Evolutionary conservation across 1,140 invertebrate genomes (phyloP), one percentile per base, ranked within the genome.

Genomic region (Homarus americanus): DNA sequence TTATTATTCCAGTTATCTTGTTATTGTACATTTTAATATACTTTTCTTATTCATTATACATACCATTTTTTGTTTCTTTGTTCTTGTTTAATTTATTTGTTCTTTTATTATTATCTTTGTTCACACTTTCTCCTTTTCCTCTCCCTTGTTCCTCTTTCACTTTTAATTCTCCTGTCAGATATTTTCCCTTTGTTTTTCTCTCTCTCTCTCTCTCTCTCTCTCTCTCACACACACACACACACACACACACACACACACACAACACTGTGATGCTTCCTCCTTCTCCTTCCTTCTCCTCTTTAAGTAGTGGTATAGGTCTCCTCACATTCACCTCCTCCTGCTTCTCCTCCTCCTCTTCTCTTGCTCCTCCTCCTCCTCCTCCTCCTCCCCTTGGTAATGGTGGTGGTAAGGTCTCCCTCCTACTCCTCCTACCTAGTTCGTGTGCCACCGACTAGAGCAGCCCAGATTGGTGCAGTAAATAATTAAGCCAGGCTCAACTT

Each of bases 401-500:
- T n/a, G n/a, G n/a, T n/a, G n/a, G n/a, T n/a, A n/a, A 12, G 28
- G 28, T 40, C 36, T 20, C 1, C 72, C 36, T 40, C 73, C 40
- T 76, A 0, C 34, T 24, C 73, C 24, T 20, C 83, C 44, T 7
- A 5, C 63, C 53, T 36, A 24, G 63, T 24, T 41, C 36, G 36
- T 44, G 38, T 38, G 87, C 32, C 44, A 38, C 40, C 63, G 78
- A 40, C 58, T 72, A 72, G 78, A 49, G 49, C 66, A 38, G 78
- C 40, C 87, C 87, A 89, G 87, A 89, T 89, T 89, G 87, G 69
- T 38, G 87, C 66, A 89, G 87, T 89, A 89, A 89, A 89, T 89
- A 89, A 89, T 89, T 89, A 89, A 89, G 87, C 80, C 79, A 7
- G 78, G 69, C 87, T 89, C 87, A 89, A 89, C 87, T 89, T 89